Base-by-base conservation (phyloP, 2,888 invertebrate species). In the Leptinotarsa rubiginosa region DNA sequence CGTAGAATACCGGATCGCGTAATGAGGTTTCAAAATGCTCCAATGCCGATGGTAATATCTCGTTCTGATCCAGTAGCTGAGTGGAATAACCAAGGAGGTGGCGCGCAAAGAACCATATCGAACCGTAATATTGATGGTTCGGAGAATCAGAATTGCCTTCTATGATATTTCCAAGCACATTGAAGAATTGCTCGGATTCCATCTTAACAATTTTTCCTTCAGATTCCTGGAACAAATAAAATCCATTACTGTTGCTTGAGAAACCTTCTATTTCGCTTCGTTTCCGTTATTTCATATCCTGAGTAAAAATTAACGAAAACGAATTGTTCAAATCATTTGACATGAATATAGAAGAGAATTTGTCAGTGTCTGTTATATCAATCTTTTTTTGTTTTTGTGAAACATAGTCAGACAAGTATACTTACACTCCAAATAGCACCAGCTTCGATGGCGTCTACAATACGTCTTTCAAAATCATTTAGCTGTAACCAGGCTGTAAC, bases 111-210 rank as follows among this genome's bases (percentile, higher is more conserved):
- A 87, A 88, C 75, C 90, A 89, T 70, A 79, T 70, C 18, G 76
- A 79, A 69, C 92, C 88, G 83, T 93, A 94, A 87, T 88, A 91
- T 20, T 87, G 84, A 65, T 84, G 85, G 86, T 93, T 92, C 31
- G 91, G 88, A 79, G 92, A 92, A 77, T 91, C 91, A n/a, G 89
- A 89, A 81, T 92, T 92, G 62, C 90, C 90, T 87, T 93, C 91
- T 80, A 94, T 90, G 69, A 93, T 80, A 81, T 91, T 90, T 70
- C 92, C 93, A 71, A 94, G 88, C 72, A 90, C 87, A 81, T 93
- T 90, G 77, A 93, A 87, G 67, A 92, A 59, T 25, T 59, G 15
- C 12, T 25, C 59, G 16, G 59, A 59, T 25, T 15, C 59, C 59
- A 59, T 15, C 15, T 22, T 4, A 10, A 59, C 59, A 7, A 59